Evolutionary conservation across 2,888 invertebrate species (phyloP), one percentile per base, ranked within the genome.

Genomic region (Pandemis heparana): DNA sequence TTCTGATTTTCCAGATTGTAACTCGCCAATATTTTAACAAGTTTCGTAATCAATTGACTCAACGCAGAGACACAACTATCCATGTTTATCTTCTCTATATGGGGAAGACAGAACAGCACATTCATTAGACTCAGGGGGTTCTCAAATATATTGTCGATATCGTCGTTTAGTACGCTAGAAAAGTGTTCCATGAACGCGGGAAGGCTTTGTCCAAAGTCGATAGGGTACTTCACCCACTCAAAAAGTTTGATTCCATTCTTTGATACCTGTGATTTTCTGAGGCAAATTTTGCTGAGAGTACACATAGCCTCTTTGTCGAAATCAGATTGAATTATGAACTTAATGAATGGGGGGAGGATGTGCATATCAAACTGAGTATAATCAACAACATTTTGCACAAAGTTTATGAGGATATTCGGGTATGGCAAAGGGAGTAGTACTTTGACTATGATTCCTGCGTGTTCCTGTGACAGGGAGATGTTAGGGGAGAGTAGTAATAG

Each of bases 361-460:
- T 97, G 92, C 77, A 96, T 94, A 83, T 97, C 97, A 86, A 97
- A 97, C 67, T 96, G 96, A 0, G 96, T 94, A 82, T 96, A 96
- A 46, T 94, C 87, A 51, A 95, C 93, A 5, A 97, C 95, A 85
- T 96, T 95, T 80, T 96, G 95, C 3, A 97, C 95, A 82, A 97
- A 96, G 71, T 95, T 92, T 66, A 96, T 94, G 46, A 96, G 92
- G 18, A 96, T 93, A 46, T 91, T 88, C 63, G 95, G 93, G 70
- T 95, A 92, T 9, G 95, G 91, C 12, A 96, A 85, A 12, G 93
- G 92, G 43, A 97, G 85, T 38, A 96, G 89, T 77, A 96, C 96
- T 80, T 95, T 95, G 0, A 96, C 95, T 69, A 97, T 90, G n/a
- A 95, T 94, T 48, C 96, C 96, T 0, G 97, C 96, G 83, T 96